Base-by-base conservation (phyloP, 2,888 invertebrate genomes). In the Nemotelus pantherinus region DNA sequence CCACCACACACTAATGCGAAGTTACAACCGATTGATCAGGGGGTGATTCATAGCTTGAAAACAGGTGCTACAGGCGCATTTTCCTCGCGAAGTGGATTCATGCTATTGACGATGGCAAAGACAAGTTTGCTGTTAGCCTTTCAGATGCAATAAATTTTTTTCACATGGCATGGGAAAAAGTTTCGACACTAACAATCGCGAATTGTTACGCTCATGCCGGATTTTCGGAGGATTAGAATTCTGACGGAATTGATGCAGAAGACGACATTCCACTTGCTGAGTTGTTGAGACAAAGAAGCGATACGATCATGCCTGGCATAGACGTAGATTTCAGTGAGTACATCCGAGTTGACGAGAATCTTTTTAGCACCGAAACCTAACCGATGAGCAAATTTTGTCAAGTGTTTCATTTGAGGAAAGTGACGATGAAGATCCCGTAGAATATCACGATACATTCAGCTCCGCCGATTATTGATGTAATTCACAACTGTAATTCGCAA, bases 211-310 rank as follows among this genome's bases (percentile, higher is more conserved):
- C 44, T 64, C 43, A 64, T 64, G 64, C 5, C 64, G 43, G 64
- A 43, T 43, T 64, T 64, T 64, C 43, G 43, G 39, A 43, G n/a
- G 43, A 39, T 43, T 64, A 64, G 43, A 64, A 64, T 43, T 6
- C 64, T 64, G 64, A 64, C 43, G 41, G 44, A 43, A 41, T 64
- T 64, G 64, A 64, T 64, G 64, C 64, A 64, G 43, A 64, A 64
- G 43, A 64, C n/a, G 39, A 64, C 39, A 39, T 64, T 43, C 64
- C 64, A 64, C 64, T 64, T 64, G 64, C 64, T 64, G 44, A 64
- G 3, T 64, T 3, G 64, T 43, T 64, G 65, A 44, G 65, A 45
- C 5, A 44, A 65, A 65, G 9, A 3, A 47, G 65, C 65, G 47
- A 65, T 45, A 25, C 65, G 9, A 25, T 58, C 10, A n/a, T 64